These are phyloP conservation scores for Dasysyrphus albostriatus DNA, from an alignment of 2,888 invertebrate genomes.

Conservation along the genomic window DNA sequence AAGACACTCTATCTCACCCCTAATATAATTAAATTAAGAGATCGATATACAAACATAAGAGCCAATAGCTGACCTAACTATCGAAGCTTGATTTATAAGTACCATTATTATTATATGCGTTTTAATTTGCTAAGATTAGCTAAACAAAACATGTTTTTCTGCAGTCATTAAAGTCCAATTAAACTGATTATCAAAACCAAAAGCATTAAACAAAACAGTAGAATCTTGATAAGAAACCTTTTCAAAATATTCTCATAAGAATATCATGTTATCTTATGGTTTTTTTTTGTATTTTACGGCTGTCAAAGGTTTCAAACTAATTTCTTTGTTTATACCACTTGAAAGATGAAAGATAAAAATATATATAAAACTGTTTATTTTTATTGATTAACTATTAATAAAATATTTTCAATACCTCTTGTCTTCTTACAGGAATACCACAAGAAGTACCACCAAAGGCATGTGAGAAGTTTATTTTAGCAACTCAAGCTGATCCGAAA, in stretches of 20 bases:
- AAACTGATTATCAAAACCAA: not conserved
- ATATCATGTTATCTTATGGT: not conserved
- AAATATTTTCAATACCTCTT: not conserved
- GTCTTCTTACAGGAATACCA: constrained; percentile 39
- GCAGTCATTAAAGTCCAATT: not conserved
- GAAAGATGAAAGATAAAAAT: not conserved
- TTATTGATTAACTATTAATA: not conserved
- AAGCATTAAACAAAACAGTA: not conserved
- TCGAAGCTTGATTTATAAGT: too few relatives aligned
- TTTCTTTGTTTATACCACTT: not conserved
- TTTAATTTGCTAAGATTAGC: not conserved
- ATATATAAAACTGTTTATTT: not conserved
- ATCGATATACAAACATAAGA: too few relatives aligned
- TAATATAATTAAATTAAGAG: too few relatives aligned
- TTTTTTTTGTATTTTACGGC: too few relatives aligned
- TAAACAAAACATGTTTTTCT: not conserved
- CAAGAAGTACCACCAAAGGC: constrained; percentile 36
- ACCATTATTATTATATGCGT: too few relatives aligned
- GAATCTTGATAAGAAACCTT: not conserved
- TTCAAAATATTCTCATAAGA: not conserved
- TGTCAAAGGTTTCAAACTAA: not conserved
- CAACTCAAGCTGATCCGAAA: constrained; percentile 49
- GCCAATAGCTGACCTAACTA: too few relatives aligned
- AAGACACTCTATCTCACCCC: too few relatives aligned
- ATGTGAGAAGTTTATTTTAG: constrained; percentile 60